Evolutionary conservation across 2,888 invertebrate species (phyloP).

Genomic region (Aricia artaxerxes): DNA sequence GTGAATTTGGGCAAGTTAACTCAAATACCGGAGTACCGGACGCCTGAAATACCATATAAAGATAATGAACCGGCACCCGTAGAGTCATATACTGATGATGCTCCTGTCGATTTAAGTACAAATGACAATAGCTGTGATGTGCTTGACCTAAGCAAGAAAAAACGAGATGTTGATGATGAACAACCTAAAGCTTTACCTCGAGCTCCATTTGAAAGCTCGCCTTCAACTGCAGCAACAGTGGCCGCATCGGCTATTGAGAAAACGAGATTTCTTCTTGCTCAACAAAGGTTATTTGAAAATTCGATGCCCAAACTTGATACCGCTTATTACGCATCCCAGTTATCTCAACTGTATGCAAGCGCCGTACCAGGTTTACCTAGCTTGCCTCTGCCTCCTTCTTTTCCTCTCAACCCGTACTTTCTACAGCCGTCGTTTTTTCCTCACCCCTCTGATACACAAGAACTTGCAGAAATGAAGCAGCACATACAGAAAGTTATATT

Average conservation of each 20-base stretch:
- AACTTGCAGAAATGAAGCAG: constrained; percentile 85
- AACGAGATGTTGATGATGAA: constrained; percentile 64
- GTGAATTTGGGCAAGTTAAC: constrained; percentile 83
- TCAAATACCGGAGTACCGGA: constrained; percentile 76
- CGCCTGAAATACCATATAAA: constrained; percentile 61
- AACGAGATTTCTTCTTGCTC: constrained; percentile 82
- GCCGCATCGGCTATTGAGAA: constrained; percentile 75
- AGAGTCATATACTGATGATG: constrained; percentile 71
- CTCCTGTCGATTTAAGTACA: constrained; percentile 87
- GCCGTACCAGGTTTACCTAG: constrained; percentile 78
- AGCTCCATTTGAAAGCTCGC: constrained; percentile 68
- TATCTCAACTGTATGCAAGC: constrained; percentile 82
- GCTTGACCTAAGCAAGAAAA: constrained; percentile 91
- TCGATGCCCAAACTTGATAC: constrained; percentile 83
- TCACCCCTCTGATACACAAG: constrained; percentile 79
- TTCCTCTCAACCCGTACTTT: constrained; percentile 84
- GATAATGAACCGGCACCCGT: constrained; percentile 55
- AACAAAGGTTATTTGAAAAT: constrained; percentile 84
- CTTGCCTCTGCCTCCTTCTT: constrained; percentile 79
- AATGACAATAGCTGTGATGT: constrained; percentile 82
- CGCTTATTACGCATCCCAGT: constrained; percentile 82
- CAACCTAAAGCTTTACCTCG: constrained; percentile 67
- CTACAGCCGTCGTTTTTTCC: constrained; percentile 80
- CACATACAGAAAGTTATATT: constrained; percentile 84
- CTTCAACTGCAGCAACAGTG: constrained; percentile 62